Evolutionary conservation across 2,113 vertebrate genomes (phyloP).

Genomic region (Formicarius rufipectus): DNA sequence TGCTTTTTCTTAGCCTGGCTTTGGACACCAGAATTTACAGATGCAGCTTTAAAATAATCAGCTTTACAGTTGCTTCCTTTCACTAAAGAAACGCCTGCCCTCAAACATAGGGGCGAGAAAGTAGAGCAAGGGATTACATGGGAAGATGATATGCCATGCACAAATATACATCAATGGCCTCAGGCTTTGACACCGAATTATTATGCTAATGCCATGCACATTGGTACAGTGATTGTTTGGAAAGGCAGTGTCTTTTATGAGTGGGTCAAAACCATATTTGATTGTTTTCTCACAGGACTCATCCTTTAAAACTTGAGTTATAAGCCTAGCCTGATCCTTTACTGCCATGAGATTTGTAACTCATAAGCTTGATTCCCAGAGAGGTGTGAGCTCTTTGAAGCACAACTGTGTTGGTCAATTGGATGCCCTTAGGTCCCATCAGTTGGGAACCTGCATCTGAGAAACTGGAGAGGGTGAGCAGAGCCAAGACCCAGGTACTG

Average conservation of each 20-base stretch:
- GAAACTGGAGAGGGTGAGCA: background rate
- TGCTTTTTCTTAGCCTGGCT: background rate
- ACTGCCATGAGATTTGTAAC: background rate
- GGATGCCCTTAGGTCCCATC: background rate
- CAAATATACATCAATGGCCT: background rate
- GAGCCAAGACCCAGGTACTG: background rate
- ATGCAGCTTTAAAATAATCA: background rate
- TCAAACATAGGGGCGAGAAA: background rate
- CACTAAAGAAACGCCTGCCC: background rate
- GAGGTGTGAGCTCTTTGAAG: background rate
- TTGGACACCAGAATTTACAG: background rate
- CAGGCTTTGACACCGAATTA: background rate
- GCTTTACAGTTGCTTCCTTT: background rate
- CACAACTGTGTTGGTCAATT: fast-evolving
- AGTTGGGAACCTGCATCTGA: background rate
- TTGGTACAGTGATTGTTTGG: background rate
- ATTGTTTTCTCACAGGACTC: background rate
- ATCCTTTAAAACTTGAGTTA: background rate
- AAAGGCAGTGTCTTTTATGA: background rate
- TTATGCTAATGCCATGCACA: background rate
- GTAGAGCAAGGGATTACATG: background rate
- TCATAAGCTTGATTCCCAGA: background rate
- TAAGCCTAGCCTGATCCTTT: background rate
- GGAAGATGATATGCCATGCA: background rate
- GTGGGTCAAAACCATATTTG: background rate